phyloP scores from a whole-genome alignment of 2,113 vertebrate species.

The Oryzias javanicus region DNA sequence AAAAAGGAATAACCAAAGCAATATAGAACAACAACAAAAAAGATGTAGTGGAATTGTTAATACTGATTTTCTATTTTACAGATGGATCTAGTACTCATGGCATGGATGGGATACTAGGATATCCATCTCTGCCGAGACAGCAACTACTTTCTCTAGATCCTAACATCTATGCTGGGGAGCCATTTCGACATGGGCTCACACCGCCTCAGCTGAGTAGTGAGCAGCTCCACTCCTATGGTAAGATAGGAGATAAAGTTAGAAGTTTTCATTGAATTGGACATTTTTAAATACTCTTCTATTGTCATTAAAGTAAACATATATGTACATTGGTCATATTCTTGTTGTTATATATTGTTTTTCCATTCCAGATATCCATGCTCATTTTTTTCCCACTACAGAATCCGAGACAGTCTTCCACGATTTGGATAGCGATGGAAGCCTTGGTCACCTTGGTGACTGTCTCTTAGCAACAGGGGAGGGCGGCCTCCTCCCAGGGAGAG shows the following conservation, averaged over 20 bases:
- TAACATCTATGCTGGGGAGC: slow-evolving; percentile 82
- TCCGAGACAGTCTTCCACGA: slow-evolving; percentile 88
- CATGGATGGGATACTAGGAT: slow-evolving; percentile 84
- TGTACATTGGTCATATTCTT: not conserved
- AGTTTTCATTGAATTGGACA: not conserved
- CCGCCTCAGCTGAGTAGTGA: slow-evolving; percentile 84
- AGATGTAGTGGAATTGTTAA: not conserved
- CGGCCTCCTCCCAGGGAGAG: slow-evolving; percentile 78
- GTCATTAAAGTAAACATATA: not conserved
- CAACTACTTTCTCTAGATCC: slow-evolving; percentile 84
- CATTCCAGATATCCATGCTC: slow-evolving; percentile 11
- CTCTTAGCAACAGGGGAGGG: slow-evolving; percentile 80
- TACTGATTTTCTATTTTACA: slow-evolving; percentile 39
- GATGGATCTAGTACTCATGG: slow-evolving; percentile 83
- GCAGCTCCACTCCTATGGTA: slow-evolving; percentile 87
- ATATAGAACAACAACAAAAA: not conserved
- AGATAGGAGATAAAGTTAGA: slow-evolving; percentile 23
- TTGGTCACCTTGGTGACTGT: slow-evolving; percentile 86
- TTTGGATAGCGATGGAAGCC: slow-evolving; percentile 85
- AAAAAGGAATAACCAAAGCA: not conserved
- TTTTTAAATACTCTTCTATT: not conserved
- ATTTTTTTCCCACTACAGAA: slow-evolving; percentile 63
- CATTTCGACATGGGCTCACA: slow-evolving; percentile 85
- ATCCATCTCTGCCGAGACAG: slow-evolving; percentile 82
- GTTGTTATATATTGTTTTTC: not conserved